phyloP scores from a whole-genome alignment of 2,797 vertebrate species.

The Sciurus carolinensis region DNA sequence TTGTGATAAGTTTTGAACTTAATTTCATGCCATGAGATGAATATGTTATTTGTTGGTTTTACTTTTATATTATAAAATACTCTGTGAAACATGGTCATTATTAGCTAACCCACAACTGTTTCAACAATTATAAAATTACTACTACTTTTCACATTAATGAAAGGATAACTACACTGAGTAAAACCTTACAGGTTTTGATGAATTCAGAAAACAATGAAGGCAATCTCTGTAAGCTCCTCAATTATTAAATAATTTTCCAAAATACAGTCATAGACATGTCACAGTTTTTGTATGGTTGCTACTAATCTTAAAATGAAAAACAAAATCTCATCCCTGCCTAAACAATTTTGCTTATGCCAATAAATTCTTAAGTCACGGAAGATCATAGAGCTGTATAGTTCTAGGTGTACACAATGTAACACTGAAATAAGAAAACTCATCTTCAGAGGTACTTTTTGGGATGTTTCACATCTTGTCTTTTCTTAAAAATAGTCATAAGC shows the following conservation, averaged over 20 bases:
- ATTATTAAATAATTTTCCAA: constrained; percentile 50
- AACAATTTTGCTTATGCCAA: background rate
- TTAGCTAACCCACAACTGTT: constrained; percentile 60
- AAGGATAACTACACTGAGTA: constrained; percentile 45
- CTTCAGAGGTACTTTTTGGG: background rate
- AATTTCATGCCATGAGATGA: constrained; percentile 67
- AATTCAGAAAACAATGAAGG: constrained; percentile 11
- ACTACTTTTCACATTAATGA: constrained; percentile 55
- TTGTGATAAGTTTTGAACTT: constrained; percentile 75
- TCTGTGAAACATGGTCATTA: background rate
- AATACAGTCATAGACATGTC: background rate
- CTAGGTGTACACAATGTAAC: background rate
- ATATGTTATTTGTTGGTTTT: constrained; percentile 61
- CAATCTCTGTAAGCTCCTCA: background rate
- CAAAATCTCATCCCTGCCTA: background rate
- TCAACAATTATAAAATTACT: constrained; percentile 51
- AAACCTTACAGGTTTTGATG: background rate
- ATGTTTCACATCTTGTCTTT: background rate
- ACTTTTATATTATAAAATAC: constrained; percentile 65
- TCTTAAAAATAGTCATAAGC: constrained; percentile 33
- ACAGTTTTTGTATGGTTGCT: background rate
- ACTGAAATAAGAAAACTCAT: constrained; percentile 29
- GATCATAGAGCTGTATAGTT: background rate
- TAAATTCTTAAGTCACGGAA: background rate
- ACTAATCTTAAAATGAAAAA: constrained; percentile 53